Evolutionary conservation across 2,113 vertebrate species (phyloP).

Genomic region (Bombycilla garrulus): DNA sequence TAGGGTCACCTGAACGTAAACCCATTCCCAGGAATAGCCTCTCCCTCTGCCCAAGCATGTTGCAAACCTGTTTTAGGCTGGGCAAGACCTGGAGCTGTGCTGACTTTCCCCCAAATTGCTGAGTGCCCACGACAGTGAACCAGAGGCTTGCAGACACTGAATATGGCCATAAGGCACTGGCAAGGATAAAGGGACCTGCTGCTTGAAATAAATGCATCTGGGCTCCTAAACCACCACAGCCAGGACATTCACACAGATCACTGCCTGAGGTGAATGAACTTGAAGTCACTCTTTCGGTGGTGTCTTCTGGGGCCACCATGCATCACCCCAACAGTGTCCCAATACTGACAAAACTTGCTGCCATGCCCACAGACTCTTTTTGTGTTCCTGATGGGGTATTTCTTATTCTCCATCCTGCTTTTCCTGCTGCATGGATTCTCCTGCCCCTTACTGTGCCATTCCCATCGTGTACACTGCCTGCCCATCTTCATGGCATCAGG

Average conservation of each 20-base stretch:
- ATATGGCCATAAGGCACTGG: background rate
- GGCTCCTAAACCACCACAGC: background rate
- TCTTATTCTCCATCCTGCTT: background rate
- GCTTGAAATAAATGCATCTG: background rate
- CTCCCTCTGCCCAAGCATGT: background rate
- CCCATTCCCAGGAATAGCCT: background rate
- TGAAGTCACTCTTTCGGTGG: background rate
- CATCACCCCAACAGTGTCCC: background rate
- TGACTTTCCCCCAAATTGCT: background rate
- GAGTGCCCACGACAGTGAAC: rapidly evolving
- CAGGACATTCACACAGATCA: rapidly evolving
- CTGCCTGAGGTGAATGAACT: rapidly evolving
- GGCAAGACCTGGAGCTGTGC: background rate
- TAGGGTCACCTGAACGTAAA: background rate
- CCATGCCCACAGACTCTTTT: background rate
- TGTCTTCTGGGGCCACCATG: background rate
- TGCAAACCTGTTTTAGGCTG: background rate
- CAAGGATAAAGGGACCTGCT: background rate
- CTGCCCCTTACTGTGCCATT: background rate
- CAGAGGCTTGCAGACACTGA: background rate
- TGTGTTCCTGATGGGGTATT: background rate
- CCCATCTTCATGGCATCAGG: background rate
- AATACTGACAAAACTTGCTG: background rate
- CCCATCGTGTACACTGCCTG: background rate
- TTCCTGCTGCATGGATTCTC: background rate